phyloP scores from a whole-genome alignment of 2,113 vertebrate species.

The Silurus asotus region DNA sequence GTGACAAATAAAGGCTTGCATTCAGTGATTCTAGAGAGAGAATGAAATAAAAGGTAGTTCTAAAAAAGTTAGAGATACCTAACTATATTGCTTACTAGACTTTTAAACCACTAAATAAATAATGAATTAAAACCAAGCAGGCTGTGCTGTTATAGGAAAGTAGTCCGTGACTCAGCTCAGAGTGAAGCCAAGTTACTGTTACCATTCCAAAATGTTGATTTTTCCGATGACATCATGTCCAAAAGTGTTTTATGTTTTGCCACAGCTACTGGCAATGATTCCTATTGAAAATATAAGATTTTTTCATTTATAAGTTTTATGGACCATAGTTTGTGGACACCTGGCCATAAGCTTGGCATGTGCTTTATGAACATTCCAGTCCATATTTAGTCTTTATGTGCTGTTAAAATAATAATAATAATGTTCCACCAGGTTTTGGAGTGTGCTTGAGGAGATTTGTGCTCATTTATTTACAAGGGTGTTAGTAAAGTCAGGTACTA shows the following conservation, averaged over 20 bases:
- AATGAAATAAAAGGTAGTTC: neutral
- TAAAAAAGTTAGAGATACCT: neutral
- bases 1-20: no score
- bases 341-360: no score
- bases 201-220: neutral
- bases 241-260: neutral
- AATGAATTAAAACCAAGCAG: neutral
- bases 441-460: no score
- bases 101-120: neutral
- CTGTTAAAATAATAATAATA: no score
- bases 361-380: no score
- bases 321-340: no score
- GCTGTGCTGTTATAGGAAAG: neutral
- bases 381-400: no score
- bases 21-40: neutral
- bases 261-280: neutral
- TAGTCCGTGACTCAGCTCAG: neutral
- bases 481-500: no score
- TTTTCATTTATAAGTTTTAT: neutral
- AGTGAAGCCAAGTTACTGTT: neutral
- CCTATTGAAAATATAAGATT: neutral
- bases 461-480: no score
- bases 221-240: neutral
- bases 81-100: neutral
- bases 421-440: no score